Percentiles rank a stretch among this genome's conserved stretches.
Evolutionary conservation across 1,140 invertebrate species (phyloP).

Genomic region (Zaprionus camerounensis): DNA sequence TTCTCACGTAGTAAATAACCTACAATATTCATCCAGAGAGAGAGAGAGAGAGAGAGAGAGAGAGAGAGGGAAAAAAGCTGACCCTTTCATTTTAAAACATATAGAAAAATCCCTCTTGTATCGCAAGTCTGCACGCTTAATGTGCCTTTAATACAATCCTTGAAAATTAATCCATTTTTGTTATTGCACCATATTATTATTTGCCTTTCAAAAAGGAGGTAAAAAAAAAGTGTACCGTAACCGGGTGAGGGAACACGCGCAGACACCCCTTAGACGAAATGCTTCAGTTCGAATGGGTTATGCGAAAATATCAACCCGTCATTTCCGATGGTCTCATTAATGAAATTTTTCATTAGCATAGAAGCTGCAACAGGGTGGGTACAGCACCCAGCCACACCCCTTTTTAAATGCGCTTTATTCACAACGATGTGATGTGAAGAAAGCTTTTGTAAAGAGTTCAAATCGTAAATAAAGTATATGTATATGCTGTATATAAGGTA

Average conservation of each 20-base stretch:
- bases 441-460: slow-evolving; percentile 28
- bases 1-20: not conserved
- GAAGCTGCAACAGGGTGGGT: slow-evolving; percentile 23
- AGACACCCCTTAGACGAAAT: slow-evolving; percentile 28
- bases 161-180: slow-evolving; percentile 16
- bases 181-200: not conserved
- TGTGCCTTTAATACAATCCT: not conserved
- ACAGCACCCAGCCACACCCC: slow-evolving; percentile 48
- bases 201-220: not conserved
- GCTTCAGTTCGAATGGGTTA: slow-evolving; percentile 36
- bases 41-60: not conserved
- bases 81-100: not conserved
- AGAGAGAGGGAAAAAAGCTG: not conserved
- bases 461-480: slow-evolving; percentile 9
- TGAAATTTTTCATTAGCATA: slow-evolving; percentile 57
- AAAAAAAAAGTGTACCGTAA: slow-evolving; percentile 2
- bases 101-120: not conserved
- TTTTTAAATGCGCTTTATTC: slow-evolving; percentile 48
- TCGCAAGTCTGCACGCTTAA: not conserved
- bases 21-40: not conserved
- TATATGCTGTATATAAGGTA: not conserved
- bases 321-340: slow-evolving; percentile 56
- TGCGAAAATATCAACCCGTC: slow-evolving; percentile 49
- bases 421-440: slow-evolving; percentile 5
- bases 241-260: slow-evolving; percentile 3